Conservation (phyloP, 2,888 invertebrate genomes). For the Eristalis pertinax region DNA sequence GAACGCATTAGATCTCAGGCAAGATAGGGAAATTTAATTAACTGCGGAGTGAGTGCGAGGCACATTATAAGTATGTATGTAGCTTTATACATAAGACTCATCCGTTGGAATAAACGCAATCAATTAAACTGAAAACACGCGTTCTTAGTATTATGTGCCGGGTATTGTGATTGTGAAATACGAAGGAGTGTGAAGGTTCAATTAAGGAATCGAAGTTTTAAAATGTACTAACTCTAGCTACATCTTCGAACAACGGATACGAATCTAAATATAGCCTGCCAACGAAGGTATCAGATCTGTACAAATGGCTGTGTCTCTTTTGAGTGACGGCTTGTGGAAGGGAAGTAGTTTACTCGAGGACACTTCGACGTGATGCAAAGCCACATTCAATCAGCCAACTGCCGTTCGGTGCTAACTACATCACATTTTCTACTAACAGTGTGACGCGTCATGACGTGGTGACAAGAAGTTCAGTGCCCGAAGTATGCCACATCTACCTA, state of each 20-base stretch:
- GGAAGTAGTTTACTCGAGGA: too few species aligned
- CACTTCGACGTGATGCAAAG: too few species aligned
- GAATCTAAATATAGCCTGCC: neutral
- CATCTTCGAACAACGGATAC: neutral
- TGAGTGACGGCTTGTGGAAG: too few species aligned
- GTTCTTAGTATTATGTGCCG: neutral
- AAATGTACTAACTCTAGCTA: neutral
- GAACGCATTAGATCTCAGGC: slow-evolving; percentile 40
- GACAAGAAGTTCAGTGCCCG: too few species aligned
- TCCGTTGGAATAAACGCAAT: slow-evolving; percentile 9
- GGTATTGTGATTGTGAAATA: neutral
- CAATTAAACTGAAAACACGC: slow-evolving; percentile 15
- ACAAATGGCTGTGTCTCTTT: neutral
- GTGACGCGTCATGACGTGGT: too few species aligned
- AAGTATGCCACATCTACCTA: too few species aligned
- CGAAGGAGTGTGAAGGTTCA: neutral
- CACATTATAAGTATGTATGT: slow-evolving; percentile 6
- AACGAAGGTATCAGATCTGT: neutral
- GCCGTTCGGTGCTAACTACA: too few species aligned
- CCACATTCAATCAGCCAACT: too few species aligned
- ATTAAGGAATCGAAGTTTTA: neutral
- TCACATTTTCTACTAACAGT: too few species aligned
- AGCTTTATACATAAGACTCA: neutral
- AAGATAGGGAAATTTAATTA: slow-evolving; percentile 58
- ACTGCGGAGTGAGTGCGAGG: slow-evolving; percentile 28